Evolutionary conservation across 2,888 invertebrate species (phyloP).

Genomic region (Kuschelorhynchus macadamiae): DNA sequence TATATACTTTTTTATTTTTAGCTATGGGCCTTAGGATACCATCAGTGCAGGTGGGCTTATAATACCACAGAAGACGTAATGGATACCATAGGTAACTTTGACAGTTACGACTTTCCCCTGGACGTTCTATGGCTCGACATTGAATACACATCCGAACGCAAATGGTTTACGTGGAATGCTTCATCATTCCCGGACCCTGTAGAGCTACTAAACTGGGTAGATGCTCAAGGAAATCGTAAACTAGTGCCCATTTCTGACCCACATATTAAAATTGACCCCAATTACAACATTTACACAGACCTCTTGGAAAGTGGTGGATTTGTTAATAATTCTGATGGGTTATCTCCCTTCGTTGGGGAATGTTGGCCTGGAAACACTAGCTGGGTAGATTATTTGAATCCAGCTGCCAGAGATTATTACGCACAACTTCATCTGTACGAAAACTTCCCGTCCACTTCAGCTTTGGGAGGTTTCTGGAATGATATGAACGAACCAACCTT

Average conservation of each 20-base stretch:
- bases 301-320: slow-evolving; percentile 70
- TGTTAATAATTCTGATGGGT: slow-evolving; percentile 28
- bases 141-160: slow-evolving; percentile 94
- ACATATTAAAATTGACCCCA: slow-evolving; percentile 92
- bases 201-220: slow-evolving; percentile 77
- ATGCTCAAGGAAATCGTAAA: slow-evolving; percentile 78
- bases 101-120: slow-evolving; percentile 90
- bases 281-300: slow-evolving; percentile 90
- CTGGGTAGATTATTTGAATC: slow-evolving; percentile 94
- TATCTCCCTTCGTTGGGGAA: slow-evolving; percentile 67
- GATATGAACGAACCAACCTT: slow-evolving; percentile 99
- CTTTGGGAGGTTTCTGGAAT: slow-evolving; percentile 91
- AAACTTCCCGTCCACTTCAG: slow-evolving; percentile 73
- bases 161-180: slow-evolving; percentile 89
- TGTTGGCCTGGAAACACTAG: slow-evolving; percentile 98
- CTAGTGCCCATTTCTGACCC: slow-evolving; percentile 96
- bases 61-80: slow-evolving; percentile 94
- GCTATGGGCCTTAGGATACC: slow-evolving; percentile 59
- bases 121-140: slow-evolving; percentile 99
- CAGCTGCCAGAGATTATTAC: slow-evolving; percentile 86
- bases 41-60: slow-evolving; percentile 80
- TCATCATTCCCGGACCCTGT: slow-evolving; percentile 81
- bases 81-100: slow-evolving; percentile 85
- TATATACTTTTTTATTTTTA: slow-evolving; percentile 20
- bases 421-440: slow-evolving; percentile 71